Conservation (phyloP, 2,888 invertebrate genomes). For the Mylabris sibirica region DNA sequence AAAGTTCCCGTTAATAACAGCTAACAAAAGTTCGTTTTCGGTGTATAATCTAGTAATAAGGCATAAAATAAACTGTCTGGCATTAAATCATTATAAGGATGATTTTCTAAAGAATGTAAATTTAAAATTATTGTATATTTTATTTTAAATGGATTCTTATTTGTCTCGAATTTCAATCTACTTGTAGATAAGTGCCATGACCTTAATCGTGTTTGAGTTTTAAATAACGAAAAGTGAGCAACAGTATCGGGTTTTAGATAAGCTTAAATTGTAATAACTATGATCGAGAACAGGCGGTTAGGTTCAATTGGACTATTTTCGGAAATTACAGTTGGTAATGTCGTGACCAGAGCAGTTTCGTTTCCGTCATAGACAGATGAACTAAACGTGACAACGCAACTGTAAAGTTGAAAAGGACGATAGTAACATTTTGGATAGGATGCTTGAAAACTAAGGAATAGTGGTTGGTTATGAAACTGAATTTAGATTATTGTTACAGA, state of each 20-base stretch:
- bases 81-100: too few species aligned
- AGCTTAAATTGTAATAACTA: conserved; percentile 20
- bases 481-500: conserved; percentile 37
- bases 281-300: conserved; percentile 32
- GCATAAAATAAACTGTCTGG: too few species aligned
- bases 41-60: too few species aligned
- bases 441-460: conserved; percentile 39
- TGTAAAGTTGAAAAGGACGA: conserved; percentile 39
- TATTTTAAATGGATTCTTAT: background rate
- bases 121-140: too few species aligned
- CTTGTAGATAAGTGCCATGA: too few species aligned
- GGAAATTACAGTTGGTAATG: conserved; percentile 33
- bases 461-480: conserved; percentile 39
- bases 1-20: too few species aligned
- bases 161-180: background rate
- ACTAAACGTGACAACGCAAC: conserved; percentile 45
- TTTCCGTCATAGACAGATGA: conserved; percentile 47
- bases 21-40: too few species aligned
- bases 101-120: too few species aligned
- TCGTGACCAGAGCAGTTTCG: conserved; percentile 35
- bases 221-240: background rate
- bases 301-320: conserved; percentile 32
- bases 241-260: background rate
- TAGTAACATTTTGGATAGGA: conserved; percentile 29
- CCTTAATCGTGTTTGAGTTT: background rate